phyloP scores from a whole-genome alignment of 2,113 vertebrate genomes.

The Dinomys branickii region DNA sequence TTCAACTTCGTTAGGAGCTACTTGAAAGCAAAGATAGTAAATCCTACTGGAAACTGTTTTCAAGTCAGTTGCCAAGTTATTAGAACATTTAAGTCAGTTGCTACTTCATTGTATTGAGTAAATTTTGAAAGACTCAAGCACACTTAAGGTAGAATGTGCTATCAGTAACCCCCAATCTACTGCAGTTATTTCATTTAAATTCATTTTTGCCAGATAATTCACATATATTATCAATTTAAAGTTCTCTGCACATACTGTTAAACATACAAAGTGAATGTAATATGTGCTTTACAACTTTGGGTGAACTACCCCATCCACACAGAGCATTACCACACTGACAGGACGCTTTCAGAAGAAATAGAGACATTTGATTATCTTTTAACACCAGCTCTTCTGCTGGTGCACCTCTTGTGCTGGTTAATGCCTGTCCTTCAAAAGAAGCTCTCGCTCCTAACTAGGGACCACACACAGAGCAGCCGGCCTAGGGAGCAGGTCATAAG shows the following conservation, averaged over 20 bases:
- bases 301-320: neutral
- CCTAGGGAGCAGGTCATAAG: neutral
- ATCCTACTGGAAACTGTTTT: neutral
- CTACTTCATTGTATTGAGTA: neutral
- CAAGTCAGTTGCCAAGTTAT: neutral
- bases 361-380: rapidly evolving
- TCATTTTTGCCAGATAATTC: neutral
- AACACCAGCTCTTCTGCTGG: too few species aligned
- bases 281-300: neutral
- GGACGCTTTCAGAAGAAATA: neutral
- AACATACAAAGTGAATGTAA: neutral
- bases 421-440: neutral
- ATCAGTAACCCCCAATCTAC: neutral
- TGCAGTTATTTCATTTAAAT: neutral
- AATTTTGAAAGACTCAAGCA: neutral
- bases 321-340: neutral
- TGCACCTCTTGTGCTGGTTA: neutral
- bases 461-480: neutral
- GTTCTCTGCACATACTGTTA: rapidly evolving
- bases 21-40: neutral
- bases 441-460: neutral
- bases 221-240: neutral
- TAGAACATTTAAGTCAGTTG: neutral
- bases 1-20: neutral
- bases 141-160: neutral